A percentile compares a stretch with the other conserved stretches of the same genome.
phyloP scores from a whole-genome alignment of 35 echinoderm and acorn worm genomes.

The Lytechinus variegatus region DNA sequence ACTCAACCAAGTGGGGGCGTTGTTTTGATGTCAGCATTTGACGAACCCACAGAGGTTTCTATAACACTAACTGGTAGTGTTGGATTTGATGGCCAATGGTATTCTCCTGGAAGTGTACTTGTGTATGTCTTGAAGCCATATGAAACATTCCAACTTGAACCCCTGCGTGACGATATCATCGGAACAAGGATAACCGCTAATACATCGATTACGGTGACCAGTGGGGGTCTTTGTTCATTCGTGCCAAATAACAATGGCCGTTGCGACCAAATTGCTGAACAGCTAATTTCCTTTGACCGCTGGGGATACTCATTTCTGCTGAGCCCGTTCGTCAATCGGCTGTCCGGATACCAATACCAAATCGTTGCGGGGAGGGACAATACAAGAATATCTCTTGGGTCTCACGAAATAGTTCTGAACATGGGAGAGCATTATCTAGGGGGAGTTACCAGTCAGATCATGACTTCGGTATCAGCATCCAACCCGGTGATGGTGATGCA shows the following conservation, averaged over 20 bases:
- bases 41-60: neutral
- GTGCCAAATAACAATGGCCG: neutral
- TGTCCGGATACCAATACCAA: conserved; percentile 28
- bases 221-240: neutral
- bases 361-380: neutral
- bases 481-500: conserved; percentile 31
- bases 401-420: neutral
- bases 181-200: conserved; percentile 13
- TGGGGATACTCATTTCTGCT: conserved; percentile 30
- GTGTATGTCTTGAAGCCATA: neutral
- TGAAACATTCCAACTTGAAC: conserved; percentile 15
- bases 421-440: conserved; percentile 10
- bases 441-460: neutral
- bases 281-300: conserved; percentile 23
- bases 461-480: neutral
- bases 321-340: neutral
- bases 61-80: neutral
- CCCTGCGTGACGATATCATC: neutral
- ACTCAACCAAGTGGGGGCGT: neutral
- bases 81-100: neutral
- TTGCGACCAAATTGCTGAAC: conserved; percentile 37
- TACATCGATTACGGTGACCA: neutral
- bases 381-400: neutral
- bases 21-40: conserved; percentile 25
- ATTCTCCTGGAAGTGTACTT: neutral